Evolutionary conservation across 92 coral and sea anemone species (phyloP).

Genomic region (Actinernus sp.): DNA sequence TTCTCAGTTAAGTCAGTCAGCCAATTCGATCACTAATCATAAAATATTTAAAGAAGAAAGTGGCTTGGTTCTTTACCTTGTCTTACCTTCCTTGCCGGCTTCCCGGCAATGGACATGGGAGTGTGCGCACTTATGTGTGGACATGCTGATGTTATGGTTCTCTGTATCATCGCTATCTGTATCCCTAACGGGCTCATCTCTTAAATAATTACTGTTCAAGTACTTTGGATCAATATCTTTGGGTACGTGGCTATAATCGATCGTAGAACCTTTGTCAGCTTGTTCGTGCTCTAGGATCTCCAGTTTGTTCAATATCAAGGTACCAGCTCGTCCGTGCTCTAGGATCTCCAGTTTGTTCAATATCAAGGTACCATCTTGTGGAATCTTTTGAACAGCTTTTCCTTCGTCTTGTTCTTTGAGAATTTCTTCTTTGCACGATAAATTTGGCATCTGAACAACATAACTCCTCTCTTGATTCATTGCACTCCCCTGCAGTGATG

Average conservation of each 20-base stretch:
- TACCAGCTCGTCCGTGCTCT: conserved; percentile 1
- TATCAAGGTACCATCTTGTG: background rate
- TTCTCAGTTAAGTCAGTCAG: too few relatives aligned
- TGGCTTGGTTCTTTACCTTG: too few relatives aligned
- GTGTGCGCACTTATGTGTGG: background rate
- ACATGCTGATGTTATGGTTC: background rate
- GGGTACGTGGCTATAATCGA: conserved; percentile 6
- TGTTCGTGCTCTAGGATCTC: background rate
- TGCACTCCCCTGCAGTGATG: background rate
- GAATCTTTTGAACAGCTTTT: too few relatives aligned
- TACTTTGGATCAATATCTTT: conserved; percentile 27
- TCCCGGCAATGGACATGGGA: background rate
- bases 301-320: background rate
- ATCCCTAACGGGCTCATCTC: conserved; percentile 46
- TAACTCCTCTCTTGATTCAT: background rate
- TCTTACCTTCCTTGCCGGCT: conserved; percentile 10
- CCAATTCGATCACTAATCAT: too few relatives aligned
- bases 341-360: background rate
- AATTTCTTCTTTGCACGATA: conserved; percentile 9
- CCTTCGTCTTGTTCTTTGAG: conserved; percentile 6
- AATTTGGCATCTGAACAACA: background rate
- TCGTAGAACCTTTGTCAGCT: conserved; percentile 1
- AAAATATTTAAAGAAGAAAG: too few relatives aligned
- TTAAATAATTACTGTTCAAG: conserved; percentile 26
- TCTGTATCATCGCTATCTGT: conserved; percentile 36